These are phyloP conservation scores for Pangasius sanitwongsei DNA, from an alignment of 2,797 vertebrate species.

Conservation along the genomic window DNA sequence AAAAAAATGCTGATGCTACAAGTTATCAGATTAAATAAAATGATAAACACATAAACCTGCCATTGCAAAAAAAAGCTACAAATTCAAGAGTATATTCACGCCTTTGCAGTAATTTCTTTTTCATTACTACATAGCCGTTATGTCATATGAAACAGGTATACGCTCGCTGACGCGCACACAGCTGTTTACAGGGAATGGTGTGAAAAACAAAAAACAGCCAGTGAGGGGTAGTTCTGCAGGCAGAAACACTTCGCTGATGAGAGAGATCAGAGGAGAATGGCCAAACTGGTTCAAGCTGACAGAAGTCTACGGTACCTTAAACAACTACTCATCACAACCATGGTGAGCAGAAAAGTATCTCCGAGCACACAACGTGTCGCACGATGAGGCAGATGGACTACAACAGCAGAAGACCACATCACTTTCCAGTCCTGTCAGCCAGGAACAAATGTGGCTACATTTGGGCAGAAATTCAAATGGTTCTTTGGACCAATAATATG, in stretches of 20 bases:
- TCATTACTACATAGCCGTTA: not conserved
- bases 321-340: not conserved
- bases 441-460: not conserved
- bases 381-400: not conserved
- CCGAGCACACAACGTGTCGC: not conserved
- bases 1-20: not conserved
- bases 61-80: not conserved
- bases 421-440: not conserved
- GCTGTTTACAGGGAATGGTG: not conserved
- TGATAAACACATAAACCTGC: not conserved
- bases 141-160: not conserved
- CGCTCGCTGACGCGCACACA: not conserved
- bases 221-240: not conserved
- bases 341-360: slow-evolving; percentile 1
- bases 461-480: not conserved
- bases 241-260: not conserved
- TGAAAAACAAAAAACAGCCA: not conserved
- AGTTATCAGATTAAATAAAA: not conserved
- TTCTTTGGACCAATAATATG: not conserved
- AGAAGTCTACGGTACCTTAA: not conserved
- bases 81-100: not conserved
- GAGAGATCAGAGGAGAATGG: not conserved
- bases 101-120: not conserved
- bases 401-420: not conserved
- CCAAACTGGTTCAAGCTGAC: not conserved